phyloP scores from a whole-genome alignment of 2,797 vertebrate species.

The Lutjanus campechanus region DNA sequence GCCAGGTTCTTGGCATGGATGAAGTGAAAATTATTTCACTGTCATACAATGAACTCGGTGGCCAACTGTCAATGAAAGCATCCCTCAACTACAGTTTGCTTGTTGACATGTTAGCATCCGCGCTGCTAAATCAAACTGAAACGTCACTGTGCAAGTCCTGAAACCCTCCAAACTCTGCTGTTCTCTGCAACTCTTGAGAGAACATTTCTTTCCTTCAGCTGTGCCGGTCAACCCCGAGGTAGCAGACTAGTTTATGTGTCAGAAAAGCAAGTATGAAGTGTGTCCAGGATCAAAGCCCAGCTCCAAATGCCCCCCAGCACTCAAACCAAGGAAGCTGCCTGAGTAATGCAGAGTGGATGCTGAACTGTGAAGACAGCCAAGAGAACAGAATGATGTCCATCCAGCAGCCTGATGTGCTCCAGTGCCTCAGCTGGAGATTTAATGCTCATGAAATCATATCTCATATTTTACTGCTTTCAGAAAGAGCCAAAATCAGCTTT shows the following conservation, averaged over 20 bases:
- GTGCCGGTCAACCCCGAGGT: neutral
- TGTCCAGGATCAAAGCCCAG: conserved; percentile 35
- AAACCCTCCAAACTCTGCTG: conserved; percentile 8
- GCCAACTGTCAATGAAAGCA: conserved; percentile 20
- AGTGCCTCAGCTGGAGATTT: conserved; percentile 41
- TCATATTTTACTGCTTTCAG: conserved; percentile 59
- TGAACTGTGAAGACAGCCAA: conserved; percentile 46
- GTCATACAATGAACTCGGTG: conserved; percentile 19
- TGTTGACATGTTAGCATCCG: conserved; percentile 10
- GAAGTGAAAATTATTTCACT: conserved; percentile 6
- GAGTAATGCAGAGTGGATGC: conserved; percentile 38
- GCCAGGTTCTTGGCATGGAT: conserved; percentile 7
- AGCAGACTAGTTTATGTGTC: conserved; percentile 38
- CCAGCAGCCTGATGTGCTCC: conserved; percentile 44
- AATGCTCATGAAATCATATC: conserved; percentile 50
- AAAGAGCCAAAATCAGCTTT: conserved; percentile 29
- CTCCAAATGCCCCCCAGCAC: conserved; percentile 29
- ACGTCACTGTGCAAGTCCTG: neutral
- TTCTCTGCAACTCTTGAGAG: neutral
- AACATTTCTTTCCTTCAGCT: conserved; percentile 7
- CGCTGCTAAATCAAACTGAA: conserved; percentile 3
- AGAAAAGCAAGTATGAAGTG: conserved; percentile 19
- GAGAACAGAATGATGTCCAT: conserved; percentile 53
- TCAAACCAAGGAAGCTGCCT: conserved; percentile 30
- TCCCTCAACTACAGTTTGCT: conserved; percentile 20